Evolutionary conservation across 1,140 invertebrate species (phyloP), one percentile per base, ranked within the genome.

Genomic region (Zaprionus gabonicus): DNA sequence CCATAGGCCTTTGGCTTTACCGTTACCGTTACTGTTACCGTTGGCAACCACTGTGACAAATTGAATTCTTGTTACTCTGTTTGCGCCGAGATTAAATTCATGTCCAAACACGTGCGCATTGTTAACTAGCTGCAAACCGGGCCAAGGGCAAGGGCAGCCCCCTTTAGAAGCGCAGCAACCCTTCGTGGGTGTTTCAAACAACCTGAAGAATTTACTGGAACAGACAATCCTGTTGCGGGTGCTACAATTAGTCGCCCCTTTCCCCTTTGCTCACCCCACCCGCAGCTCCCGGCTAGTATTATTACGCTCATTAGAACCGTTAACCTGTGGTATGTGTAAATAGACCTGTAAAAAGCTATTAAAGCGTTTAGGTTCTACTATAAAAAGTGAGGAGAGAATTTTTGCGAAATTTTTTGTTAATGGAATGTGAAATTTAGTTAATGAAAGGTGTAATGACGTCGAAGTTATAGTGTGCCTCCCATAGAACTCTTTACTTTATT

Each of bases 41-140:
- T 58, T 76, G 71, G 68, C 78, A 88, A 90, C 84, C 84, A 81
- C 85, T 91, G 85, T 90, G 85, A 90, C 85, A 90, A 90, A 90
- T 90, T 90, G 85, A 91, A 90, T 91, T 91, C 86, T 85, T 90
- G 86, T 82, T 90, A 80, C 82, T 91, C 90, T 90, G 78, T 85
- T 90, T 91, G 86, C 69, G 81, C 77, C 79, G 78, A 85, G 85
- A 90, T 90, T 90, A 90, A 90, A 85, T 80, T 82, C 81, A 64
- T 85, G 85, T 79, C 63, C 71, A 71, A 78, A 68, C 84, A 83
- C 81, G 78, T 84, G 84, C 67, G 84, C 67, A 71, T 81, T 84
- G 81, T 74, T 84, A 88, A 79, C 74, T 81, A 81, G 67, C 84
- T 49, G 27, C 68, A 25, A 62, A 53, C 36, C 41, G 27, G 36